Evolutionary conservation across 2,797 vertebrate species (phyloP), one percentile per base, ranked within the genome.

Genomic region (Notoglanidium macrostoma): DNA sequence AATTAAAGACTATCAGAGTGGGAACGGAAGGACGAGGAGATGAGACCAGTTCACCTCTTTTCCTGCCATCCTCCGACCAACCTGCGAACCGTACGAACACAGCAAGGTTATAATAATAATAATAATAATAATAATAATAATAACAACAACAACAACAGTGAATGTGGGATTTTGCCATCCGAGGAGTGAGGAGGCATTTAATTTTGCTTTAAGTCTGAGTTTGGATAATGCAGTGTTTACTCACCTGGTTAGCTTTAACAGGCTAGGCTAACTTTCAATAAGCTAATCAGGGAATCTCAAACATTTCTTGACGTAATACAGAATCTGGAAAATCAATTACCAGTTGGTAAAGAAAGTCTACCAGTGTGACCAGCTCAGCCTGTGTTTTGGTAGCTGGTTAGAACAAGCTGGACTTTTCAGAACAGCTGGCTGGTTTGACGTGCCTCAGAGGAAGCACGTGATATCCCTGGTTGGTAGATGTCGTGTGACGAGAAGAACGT

Each of bases 51-150:
- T 49, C 94, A 96, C 95, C 95, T 96, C 92, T 91, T 88, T 89
- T 95, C 74, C 94, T 92, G 93, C 95, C 95, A 49, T 91, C 90
- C 1, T 95, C 93, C 77, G 94, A 94, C 95, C 95, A 96, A 82
- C 92, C 95, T 95, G 91, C 89, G 89, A 88, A 55, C 26, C 54
- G 32, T 5, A 21, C 21, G 23, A 32, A 86, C 46, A 76, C n/a
- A 63, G 19, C 32, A 46, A 81, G 0, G 8, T 82, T 86, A 61
- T 57, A 46, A 23, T 17, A 40, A 5, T 29, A 35, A 35, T 35
- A 35, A 35, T 35, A 35, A 35, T 35, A 35, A 2, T 35, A 35
- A 35, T 35, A 35, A 35, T 35, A 35, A 35, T 35, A 35, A 35
- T 35, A 35, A 35, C 2, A 35, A 35, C 2, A 35, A 35, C 2